A percentile compares a stretch with the other conserved stretches of the same genome.
phyloP scores from a whole-genome alignment of 2,888 invertebrate genomes.

The Agonopterix arenella region DNA sequence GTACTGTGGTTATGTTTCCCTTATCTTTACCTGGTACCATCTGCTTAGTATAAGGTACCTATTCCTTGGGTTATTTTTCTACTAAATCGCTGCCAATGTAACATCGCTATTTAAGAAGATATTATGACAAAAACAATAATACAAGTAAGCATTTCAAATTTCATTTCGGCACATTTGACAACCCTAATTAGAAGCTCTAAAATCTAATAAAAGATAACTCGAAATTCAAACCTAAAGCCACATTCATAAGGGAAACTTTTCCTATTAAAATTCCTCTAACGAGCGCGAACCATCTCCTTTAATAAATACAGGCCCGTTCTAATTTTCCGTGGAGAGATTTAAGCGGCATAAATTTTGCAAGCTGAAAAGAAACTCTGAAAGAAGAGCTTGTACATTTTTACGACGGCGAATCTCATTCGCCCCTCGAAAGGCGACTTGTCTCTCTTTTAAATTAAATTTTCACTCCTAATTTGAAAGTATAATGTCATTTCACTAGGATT shows the following conservation, averaged over 20 bases:
- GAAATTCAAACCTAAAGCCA: conserved; percentile 55
- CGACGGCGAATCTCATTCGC: conserved; percentile 68
- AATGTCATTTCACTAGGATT: conserved; percentile 77
- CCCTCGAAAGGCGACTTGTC: conserved; percentile 69
- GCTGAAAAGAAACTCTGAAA: conserved; percentile 73
- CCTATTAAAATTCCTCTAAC: conserved; percentile 74
- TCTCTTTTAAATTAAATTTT: conserved; percentile 78
- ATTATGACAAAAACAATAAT: neutral
- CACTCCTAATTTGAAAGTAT: conserved; percentile 79
- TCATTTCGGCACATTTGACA: conserved; percentile 56
- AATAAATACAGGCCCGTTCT: conserved; percentile 71
- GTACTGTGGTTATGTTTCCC: neutral
- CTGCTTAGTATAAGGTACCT: too few relatives aligned
- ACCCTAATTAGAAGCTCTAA: conserved; percentile 64
- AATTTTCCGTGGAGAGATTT: conserved; percentile 73
- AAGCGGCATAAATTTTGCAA: conserved; percentile 68
- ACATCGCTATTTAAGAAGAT: too few relatives aligned
- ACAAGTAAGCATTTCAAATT: conserved; percentile 49
- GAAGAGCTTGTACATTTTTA: conserved; percentile 74
- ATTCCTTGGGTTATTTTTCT: too few relatives aligned
- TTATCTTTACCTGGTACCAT: too few relatives aligned
- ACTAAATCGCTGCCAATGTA: too few relatives aligned
- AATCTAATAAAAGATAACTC: conserved; percentile 72
- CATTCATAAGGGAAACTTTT: conserved; percentile 72
- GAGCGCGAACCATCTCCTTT: conserved; percentile 67